Base-by-base conservation (phyloP, 1,140 invertebrate genomes). In the Drosophila kurseongensis region DNA sequence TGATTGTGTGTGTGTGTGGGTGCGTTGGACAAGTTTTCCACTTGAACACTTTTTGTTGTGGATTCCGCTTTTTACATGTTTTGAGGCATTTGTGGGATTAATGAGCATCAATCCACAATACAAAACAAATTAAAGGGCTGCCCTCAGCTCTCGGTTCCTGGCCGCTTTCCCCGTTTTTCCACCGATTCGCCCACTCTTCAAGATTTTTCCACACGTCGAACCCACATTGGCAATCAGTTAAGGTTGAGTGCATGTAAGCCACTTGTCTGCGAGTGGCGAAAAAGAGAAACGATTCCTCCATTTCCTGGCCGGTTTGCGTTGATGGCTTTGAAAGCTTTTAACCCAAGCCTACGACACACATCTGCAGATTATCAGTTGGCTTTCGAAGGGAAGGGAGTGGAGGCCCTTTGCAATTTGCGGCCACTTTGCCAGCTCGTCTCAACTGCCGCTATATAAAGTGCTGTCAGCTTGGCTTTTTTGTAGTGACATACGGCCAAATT, bases 301-400 rank as follows among this genome's bases (percentile, higher is more conserved):
- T 88, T 88, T 88, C 83, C 83, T 89, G 84, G 71, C 63, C 79
- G 58, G 44, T 75, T 73, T 73, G 56, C 81, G 67, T 81, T 85
- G 84, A 85, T 85, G 82, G 82, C 73, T 75, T 72, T 75, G 67
- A 88, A 88, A 89, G 83, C 83, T 88, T 88, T 88, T 86, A 86
- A 74, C 51, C 65, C 59, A 76, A 68, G 82, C 83, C 67, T 76
- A 67, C 74, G 63, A 76, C 62, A 59, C 74, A 68, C 74, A 88
- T 72, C 55, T 65, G 69, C 41, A 66, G 74, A 79, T 83, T 79
- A 86, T 76, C 79, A 88, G 79, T 75, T 88, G 77, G 78, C 66
- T 54, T 56, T 51, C 48, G 32, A 48, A 59, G 48, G 62, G 62
- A 60, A 44, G 32, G 60, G 44, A 50, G 67, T 27, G 18, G 75